Base-by-base conservation (phyloP, 2,113 vertebrate species). In the Forbesichthys agassizii region DNA sequence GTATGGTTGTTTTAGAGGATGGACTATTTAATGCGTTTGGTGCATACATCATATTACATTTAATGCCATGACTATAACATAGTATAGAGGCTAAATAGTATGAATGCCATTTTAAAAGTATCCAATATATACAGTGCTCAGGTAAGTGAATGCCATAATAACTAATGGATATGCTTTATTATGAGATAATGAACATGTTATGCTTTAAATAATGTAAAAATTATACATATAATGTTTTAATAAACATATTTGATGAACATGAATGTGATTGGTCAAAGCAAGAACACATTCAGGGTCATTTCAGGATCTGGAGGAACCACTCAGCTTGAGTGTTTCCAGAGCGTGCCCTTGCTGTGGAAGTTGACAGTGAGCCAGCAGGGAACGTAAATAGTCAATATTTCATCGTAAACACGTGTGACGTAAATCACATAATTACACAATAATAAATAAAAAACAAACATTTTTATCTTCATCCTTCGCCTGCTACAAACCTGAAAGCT, bases 401-500 rank as follows among this genome's bases (percentile, higher is more conserved):
- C 54, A 55, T 36, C n/a, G 27, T 7, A 48, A 68, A 46, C 36
- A 20, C 64, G 55, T 62, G 58, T 68, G 61, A 33, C 33, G 18
- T 60, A 33, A 53, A 79, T 46, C 64, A 68, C 69, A 60, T n/a
- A 74, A 59, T 2, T 11, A 47, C 9, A 55, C 62, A 67, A 49
- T 11, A 18, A 4, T 14, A 73, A 71, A 58, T 64, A 52, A n/a
- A 61, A 62, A 14, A 53, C 51, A 14, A n/a, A 20, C 20, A n/a
- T 53, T 53, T 14, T 59, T 51, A 10, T 51, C 2, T 16, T 58
- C 49, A 58, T 33, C 66, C 36, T 6, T 42, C 36, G 7, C 4
- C 7, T 42, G 36, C 36, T 42, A 6, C 36, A 42, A 82, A 62
- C 78, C 1, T n/a, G 27, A 77, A 85, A 87, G 83, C 83, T 73